Percentiles rank a stretch among this genome's conserved stretches.
phyloP scores from a whole-genome alignment of 2,888 invertebrate species.

The Drosophila yooni region DNA sequence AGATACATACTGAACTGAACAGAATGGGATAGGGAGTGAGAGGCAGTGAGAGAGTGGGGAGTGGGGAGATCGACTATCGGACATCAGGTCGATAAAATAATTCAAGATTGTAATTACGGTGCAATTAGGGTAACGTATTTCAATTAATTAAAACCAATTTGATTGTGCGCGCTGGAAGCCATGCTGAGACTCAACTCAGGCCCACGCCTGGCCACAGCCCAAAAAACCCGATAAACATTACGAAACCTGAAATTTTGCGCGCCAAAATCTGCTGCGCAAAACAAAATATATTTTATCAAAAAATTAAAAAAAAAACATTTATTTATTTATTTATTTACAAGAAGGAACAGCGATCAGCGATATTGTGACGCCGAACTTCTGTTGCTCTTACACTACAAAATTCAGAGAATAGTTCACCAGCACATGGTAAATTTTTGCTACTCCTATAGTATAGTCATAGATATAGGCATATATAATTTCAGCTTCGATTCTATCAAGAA shows the following conservation, averaged over 20 bases:
- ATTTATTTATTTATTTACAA: constrained; percentile 22
- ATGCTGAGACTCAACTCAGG: constrained; percentile 4
- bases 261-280: constrained; percentile 50
- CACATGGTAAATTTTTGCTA: neutral
- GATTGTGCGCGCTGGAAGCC: constrained; percentile 46
- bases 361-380: neutral
- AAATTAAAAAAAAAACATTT: constrained; percentile 2
- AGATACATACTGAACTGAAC: too few species aligned
- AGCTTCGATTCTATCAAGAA: neutral
- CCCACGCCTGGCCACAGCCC: constrained; percentile 46
- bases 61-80: neutral
- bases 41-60: neutral
- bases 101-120: constrained; percentile 77
- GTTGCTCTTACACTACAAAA: neutral
- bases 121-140: constrained; percentile 80
- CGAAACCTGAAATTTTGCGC: constrained; percentile 58
- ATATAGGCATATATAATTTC: neutral
- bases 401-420: neutral
- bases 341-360: too few species aligned
- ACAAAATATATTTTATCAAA: constrained; percentile 45
- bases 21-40: neutral
- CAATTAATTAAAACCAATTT: constrained; percentile 76
- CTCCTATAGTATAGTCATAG: neutral
- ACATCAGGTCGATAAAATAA: constrained; percentile 51
- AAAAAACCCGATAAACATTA: constrained; percentile 48